Evolutionary conservation across 2,888 invertebrate species (phyloP), one percentile per base, ranked within the genome.

Genomic region (Brachylomia viminalis): DNA sequence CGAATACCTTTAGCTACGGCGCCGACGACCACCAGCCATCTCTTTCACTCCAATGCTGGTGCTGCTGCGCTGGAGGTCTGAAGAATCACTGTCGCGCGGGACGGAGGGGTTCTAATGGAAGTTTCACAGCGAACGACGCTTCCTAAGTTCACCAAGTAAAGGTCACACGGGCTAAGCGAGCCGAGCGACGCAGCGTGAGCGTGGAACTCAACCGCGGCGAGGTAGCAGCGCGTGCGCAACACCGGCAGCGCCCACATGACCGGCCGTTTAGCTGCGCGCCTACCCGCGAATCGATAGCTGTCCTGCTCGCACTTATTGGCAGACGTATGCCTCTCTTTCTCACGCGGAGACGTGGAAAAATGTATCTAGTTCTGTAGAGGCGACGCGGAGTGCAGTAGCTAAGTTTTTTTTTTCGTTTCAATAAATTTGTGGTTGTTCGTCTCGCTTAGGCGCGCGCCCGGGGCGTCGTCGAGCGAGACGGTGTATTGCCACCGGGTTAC

Each of bases 171-270:
- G 94, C 95, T 93, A 95, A 95, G 95, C 95, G 94, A 95, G 95
- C 93, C 92, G 93, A 94, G 92, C 94, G 95, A 92, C 95, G 95
- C 95, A 92, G 94, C 95, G 94, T 93, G 93, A 95, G 94, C 94
- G 95, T 95, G 93, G 95, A 95, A 93, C 95, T 94, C 94, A 90
- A 93, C 93, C 94, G 95, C 93, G 92, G 87, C 94, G 95, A 95
- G 90, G 95, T 95, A 95, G 95, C 94, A 92, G 95, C 95, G 93
- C 94, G 95, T 94, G 95, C 96, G 96, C 95, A 96, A 96, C 94
- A 96, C 96, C 95, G 94, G 96, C 95, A 96, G 96, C 96, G 95
- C 95, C 96, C 96, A 96, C 96, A 95, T 95, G 92, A 93, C 94
- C 94, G 92, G 92, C 94, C 95, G 95, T 95, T 95, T 94, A 94